Percentiles rank a stretch among this genome's conserved stretches.
Conservation (phyloP, 2,113 vertebrate species). For the Anarhynchus alexandrinus region DNA sequence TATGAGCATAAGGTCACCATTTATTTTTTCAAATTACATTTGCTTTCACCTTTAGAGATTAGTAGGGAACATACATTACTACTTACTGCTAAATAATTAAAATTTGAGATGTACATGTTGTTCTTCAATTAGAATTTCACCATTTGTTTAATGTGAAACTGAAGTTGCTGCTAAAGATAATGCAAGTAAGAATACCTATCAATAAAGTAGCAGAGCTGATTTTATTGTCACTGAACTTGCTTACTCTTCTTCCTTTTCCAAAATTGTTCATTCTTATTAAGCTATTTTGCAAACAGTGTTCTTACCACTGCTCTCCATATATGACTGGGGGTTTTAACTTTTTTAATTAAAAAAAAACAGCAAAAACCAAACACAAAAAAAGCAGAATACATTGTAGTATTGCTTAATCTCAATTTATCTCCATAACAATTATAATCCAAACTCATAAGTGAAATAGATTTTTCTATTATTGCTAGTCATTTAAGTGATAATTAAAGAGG, state of each 20-base stretch:
- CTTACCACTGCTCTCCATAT: not conserved
- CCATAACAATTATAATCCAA: not conserved
- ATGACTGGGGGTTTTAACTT: not conserved
- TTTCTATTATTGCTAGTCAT: not conserved
- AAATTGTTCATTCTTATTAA: not conserved
- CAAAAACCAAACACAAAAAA: not conserved
- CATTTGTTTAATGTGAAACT: not conserved
- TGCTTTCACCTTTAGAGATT: not conserved
- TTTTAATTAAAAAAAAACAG: not conserved
- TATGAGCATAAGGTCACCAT: accelerated
- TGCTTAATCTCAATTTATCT: not conserved
- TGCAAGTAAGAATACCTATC: not conserved
- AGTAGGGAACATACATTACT: not conserved
- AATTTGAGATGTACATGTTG: accelerated
- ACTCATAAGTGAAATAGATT: not conserved
- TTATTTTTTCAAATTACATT: not conserved
- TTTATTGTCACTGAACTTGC: not conserved
- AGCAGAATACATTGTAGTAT: not conserved
- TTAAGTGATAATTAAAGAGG: not conserved
- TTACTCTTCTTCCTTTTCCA: not conserved
- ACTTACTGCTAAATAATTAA: not conserved
- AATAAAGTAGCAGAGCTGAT: not conserved
- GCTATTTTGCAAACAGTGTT: not conserved
- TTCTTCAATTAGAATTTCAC: not conserved
- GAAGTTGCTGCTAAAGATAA: not conserved